Conservation (phyloP, 2,888 invertebrate species). For the Globia sparganii region DNA sequence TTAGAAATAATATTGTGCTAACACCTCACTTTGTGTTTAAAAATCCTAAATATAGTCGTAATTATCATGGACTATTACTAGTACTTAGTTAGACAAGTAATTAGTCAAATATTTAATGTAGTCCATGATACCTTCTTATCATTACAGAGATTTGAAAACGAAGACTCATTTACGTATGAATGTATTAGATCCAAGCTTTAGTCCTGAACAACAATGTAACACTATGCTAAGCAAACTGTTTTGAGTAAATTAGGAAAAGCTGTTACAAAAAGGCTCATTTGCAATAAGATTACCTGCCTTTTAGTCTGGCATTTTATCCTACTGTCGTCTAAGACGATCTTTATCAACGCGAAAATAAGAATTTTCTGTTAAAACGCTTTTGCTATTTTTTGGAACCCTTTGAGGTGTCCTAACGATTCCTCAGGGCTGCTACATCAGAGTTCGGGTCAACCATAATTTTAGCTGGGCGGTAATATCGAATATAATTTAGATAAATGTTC, state of each 20-base stretch:
- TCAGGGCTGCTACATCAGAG: background rate
- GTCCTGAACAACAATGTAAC: conserved; percentile 10
- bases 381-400: background rate
- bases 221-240: conserved; percentile 11
- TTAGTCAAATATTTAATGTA: too few species aligned
- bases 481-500: background rate
- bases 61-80: too few species aligned
- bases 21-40: too few species aligned
- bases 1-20: too few species aligned
- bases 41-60: too few species aligned
- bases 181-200: conserved; percentile 1
- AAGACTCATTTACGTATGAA: too few species aligned
- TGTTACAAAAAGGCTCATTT: conserved; percentile 15
- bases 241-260: background rate
- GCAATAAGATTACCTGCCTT: conserved; percentile 14
- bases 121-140: too few species aligned
- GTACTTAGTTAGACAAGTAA: too few species aligned
- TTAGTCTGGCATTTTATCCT: conserved; percentile 8
- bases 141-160: too few species aligned
- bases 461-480: background rate
- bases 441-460: background rate
- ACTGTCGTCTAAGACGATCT: background rate
- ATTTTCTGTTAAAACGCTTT: background rate
- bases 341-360: conserved; percentile 1
- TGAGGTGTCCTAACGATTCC: background rate